Conservation (phyloP, 2,797 vertebrate species). For the Cossypha dichroa region DNA sequence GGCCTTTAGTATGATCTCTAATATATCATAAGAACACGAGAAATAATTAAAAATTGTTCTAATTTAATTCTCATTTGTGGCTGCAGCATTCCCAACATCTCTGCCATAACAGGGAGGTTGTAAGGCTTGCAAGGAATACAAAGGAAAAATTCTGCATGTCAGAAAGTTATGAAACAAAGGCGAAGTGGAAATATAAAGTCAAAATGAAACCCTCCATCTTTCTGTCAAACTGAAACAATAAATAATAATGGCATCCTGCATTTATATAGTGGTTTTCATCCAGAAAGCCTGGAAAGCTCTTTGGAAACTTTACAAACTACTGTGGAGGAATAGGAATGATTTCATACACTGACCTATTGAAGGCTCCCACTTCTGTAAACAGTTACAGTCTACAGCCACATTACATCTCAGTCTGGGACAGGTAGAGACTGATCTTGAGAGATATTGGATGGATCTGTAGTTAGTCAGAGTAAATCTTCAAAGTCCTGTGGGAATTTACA, state of each 20-base stretch:
- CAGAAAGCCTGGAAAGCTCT: constrained; percentile 48
- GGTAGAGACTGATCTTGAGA: constrained; percentile 51
- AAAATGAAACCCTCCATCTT: constrained; percentile 72
- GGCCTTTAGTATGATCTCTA: neutral
- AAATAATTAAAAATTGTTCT: neutral
- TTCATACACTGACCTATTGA: constrained; percentile 27
- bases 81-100: neutral
- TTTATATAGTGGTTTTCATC: constrained; percentile 51
- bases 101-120: neutral
- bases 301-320: constrained; percentile 65
- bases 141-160: constrained; percentile 25
- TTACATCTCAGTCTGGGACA: constrained; percentile 25
- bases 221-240: constrained; percentile 70
- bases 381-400: constrained; percentile 25
- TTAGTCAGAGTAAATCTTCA: constrained; percentile 52
- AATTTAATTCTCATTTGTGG: neutral
- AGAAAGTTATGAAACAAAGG: constrained; percentile 65
- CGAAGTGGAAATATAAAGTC: constrained; percentile 62
- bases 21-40: neutral
- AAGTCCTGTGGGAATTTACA: constrained; percentile 39
- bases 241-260: constrained; percentile 66
- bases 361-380: constrained; percentile 33
- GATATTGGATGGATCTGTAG: constrained; percentile 39
- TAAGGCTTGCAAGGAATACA: neutral
- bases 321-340: constrained; percentile 47